Evolutionary conservation across 2,888 invertebrate genomes (phyloP), one percentile per base, ranked within the genome.

Genomic region (Ochropacha duplaris): DNA sequence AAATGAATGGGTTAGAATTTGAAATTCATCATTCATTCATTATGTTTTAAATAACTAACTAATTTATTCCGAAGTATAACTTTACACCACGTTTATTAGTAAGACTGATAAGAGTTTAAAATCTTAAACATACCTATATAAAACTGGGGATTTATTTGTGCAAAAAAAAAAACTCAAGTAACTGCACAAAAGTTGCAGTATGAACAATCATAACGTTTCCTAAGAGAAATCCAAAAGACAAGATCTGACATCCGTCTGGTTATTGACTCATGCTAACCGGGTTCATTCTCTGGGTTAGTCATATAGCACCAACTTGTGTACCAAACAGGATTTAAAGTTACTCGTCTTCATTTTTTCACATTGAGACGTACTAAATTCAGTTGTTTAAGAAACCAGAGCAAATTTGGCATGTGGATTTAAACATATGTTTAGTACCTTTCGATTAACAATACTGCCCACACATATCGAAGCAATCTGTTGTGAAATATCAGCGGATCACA

Each of bases 361-460:
- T 2, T 12, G 31, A 9, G 11, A 31, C 9, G 31, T 31, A 8
- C 28, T 31, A 31, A 8, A 31, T 3, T 31, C 31, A 12, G 12
- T 11, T 31, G 6, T 8, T 28, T 12, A n/a, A n/a, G 5, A 36
- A 36, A n/a, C 36, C 36, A 5, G 36, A n/a, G n/a, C 36, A 9
- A 22, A 49, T 49, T 12, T 12, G 12, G 31, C 12, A 31, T 22
- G 22, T 14, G 14, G 12, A 22, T n/a, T 49, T 22, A 16, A 49
- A 49, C 1, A 12, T 3, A 22, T 50, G 26, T 50, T 22, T 24
- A 22, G 52, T 19, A 31, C 14, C 31, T n/a, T 1, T 50, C 52
- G 31, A 12, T 51, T 22, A 57, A 62, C 59, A 64, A 61, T 60
- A 54, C 54, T 57, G 49, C 61, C 59, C 56, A 62, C 60, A 56